Evolutionary conservation across 1,140 invertebrate species (phyloP), one percentile per base, ranked within the genome.

Genomic region (Drosophila insularis): DNA sequence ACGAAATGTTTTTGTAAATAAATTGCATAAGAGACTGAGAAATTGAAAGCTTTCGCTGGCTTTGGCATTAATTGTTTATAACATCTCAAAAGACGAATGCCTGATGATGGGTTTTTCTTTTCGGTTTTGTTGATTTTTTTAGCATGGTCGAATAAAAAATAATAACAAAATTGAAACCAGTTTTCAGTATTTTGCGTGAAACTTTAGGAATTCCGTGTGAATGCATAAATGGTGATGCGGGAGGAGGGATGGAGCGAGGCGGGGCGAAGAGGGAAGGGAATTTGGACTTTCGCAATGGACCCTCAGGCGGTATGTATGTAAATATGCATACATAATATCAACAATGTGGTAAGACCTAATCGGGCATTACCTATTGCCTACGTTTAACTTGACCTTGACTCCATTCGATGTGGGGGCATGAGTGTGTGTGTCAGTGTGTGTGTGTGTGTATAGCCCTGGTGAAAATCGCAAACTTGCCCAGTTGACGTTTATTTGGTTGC

Each of bases 351-450:
- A 84, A 85, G 63, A 63, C 61, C 72, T 75, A 75, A 75, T 75
- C 72, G 73, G 73, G 65, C 64, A 73, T 67, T 71, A 61, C 59
- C 56, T 71, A 56, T 43, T 13, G n/a, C 5, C 21, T 27, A 27
- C 27, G 61, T 63, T 74, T 61, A 60, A 56, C 67, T 71, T 75
- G 82, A 87, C 82, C 82, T 87, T 86, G 82, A 67, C 82, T 86
- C 67, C 71, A 82, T 66, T 77, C 35, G 68, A 53, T 13, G 27
- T 27, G 27, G 39, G 21, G n/a, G 40, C 58, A 53, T 17, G 5
- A 46, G 1, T 19, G 14, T 17, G 14, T 8, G 8, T 50, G 43
- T 50, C 2, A 11, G 17, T 19, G 40, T 43, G 40, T 14, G 53
- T 62, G 43, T 46, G 7, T 46, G 43, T 46, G 14, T 40, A 19